A percentile compares a stretch with the other conserved stretches of the same genome.
phyloP scores from a whole-genome alignment of 2,797 vertebrate species.

The Zalophus californianus region DNA sequence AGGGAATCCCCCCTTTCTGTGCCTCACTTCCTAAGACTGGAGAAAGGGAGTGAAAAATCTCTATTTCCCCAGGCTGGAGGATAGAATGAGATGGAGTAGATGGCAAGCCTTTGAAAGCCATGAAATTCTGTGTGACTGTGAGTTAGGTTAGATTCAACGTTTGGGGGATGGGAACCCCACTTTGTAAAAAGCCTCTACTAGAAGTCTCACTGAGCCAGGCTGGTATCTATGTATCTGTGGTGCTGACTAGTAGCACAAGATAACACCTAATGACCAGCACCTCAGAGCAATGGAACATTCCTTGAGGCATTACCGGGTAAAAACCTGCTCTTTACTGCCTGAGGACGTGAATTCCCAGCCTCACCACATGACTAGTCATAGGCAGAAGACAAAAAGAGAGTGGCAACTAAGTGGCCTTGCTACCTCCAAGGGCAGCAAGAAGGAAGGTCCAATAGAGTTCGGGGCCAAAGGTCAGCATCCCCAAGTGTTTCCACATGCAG shows the following conservation, averaged over 20 bases:
- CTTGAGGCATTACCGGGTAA: constrained; percentile 1
- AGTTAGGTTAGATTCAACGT: neutral
- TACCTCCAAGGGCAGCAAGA: constrained; percentile 47
- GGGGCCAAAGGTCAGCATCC: neutral
- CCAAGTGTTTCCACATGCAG: constrained; percentile 3
- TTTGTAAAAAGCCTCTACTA: constrained; percentile 38
- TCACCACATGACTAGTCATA: neutral
- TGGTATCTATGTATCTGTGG: neutral
- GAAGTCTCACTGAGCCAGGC: constrained; percentile 23
- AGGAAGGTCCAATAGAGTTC: neutral
- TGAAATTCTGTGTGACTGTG: neutral
- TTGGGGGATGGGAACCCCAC: neutral
- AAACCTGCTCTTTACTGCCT: neutral
- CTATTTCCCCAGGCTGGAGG: neutral
- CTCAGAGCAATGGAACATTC: neutral
- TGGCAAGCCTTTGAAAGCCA: neutral
- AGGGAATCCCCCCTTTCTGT: neutral
- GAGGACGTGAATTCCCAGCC: neutral
- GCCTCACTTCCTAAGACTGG: neutral
- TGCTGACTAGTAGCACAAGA: constrained; percentile 32
- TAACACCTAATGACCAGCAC: neutral
- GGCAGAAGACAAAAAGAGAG: constrained; percentile 5
- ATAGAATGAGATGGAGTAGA: neutral
- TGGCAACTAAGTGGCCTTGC: neutral
- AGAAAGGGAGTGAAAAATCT: constrained; percentile 17